Evolutionary conservation across 2,113 vertebrate genomes (phyloP).

Genomic region (Grus americana): DNA sequence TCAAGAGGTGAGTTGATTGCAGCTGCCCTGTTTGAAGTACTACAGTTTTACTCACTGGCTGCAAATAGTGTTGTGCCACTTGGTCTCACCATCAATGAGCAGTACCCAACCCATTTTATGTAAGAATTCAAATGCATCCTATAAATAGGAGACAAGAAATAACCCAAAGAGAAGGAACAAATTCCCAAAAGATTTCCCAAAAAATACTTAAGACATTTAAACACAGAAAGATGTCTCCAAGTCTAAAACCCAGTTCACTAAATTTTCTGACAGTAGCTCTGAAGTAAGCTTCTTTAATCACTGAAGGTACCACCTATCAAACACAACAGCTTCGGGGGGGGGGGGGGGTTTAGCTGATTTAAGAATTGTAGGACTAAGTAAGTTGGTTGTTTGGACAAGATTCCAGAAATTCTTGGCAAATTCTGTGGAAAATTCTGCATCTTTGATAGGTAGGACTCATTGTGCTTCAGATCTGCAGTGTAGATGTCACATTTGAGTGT

Average conservation of each 20-base stretch:
- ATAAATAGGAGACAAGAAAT: not conserved
- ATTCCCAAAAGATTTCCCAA: not conserved
- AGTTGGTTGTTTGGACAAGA: not conserved
- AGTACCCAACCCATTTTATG: not conserved
- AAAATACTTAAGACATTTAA: not conserved
- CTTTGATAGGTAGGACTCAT: not conserved
- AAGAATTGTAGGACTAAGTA: not conserved
- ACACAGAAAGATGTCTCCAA: not conserved
- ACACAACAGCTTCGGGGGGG: not conserved
- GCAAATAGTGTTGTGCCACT: not conserved
- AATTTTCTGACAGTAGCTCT: not conserved
- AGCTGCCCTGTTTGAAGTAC: not conserved
- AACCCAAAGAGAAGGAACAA: not conserved
- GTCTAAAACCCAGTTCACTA: not conserved
- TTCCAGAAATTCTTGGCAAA: not conserved
- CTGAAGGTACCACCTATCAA: not conserved
- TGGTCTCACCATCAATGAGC: not conserved
- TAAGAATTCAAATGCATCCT: not conserved
- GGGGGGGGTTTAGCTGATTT: not conserved
- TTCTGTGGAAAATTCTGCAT: not conserved
- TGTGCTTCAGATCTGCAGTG: not conserved
- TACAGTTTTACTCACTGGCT: not conserved
- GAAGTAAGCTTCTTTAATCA: not conserved
- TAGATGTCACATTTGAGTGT: not conserved
- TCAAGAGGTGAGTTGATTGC: not conserved